These are phyloP conservation scores for Aphaenogaster ashmeadi DNA, from an alignment of 1,140 invertebrate species.

Conservation along the genomic window DNA sequence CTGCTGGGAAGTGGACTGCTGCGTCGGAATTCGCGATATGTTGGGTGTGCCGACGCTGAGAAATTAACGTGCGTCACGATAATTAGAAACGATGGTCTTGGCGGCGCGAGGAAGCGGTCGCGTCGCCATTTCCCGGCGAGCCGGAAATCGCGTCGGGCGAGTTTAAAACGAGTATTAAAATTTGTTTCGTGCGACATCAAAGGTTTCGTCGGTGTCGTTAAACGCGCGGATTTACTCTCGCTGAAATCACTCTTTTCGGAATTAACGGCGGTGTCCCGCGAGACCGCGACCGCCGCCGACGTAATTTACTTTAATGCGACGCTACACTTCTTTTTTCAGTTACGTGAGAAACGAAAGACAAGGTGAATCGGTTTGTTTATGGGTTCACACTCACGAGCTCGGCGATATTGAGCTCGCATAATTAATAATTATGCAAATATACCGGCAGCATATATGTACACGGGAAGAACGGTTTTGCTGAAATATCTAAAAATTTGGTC, in stretches of 20 bases:
- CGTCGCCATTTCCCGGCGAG: not conserved
- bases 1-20: not conserved
- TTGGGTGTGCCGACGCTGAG: constrained; percentile 53
- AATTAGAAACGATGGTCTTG: constrained; percentile 55
- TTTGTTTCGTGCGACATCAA: constrained; percentile 50
- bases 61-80: constrained; percentile 65
- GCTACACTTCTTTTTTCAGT: not conserved
- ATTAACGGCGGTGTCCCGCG: not conserved
- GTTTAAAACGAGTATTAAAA: constrained; percentile 43
- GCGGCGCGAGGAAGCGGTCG: not conserved
- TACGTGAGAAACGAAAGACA: not conserved
- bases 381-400: not conserved
- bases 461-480: too few species aligned
- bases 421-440: not conserved
- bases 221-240: constrained; percentile 25
- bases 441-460: too few species aligned
- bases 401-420: not conserved
- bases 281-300: not conserved
- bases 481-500: too few species aligned
- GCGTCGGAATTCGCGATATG: constrained; percentile 30
- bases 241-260: constrained; percentile 48
- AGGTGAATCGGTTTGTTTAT: not conserved
- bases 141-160: not conserved
- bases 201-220: constrained; percentile 33
- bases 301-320: constrained; percentile 38